These are phyloP conservation scores for Pimpla rufipes DNA, from an alignment of 2,888 invertebrate genomes.

Conservation along the genomic window DNA sequence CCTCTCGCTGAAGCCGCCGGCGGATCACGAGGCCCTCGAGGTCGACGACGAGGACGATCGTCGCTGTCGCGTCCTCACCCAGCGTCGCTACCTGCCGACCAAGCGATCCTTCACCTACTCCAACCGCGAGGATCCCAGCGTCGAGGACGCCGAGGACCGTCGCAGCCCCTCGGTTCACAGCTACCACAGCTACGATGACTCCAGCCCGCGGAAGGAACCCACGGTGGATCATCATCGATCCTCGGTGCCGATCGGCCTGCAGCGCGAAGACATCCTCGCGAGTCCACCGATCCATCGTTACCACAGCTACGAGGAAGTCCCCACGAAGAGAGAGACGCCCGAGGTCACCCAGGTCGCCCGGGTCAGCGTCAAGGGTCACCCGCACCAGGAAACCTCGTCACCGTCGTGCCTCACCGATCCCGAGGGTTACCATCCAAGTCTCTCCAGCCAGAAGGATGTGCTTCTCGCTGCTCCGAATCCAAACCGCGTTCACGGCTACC, in stretches of 20 bases:
- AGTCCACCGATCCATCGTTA: constrained; percentile 78
- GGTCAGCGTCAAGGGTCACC: constrained; percentile 7
- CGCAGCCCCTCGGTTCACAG: constrained; percentile 81
- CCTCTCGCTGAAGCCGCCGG: constrained; percentile 89
- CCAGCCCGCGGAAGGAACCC: neutral
- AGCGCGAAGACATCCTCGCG: constrained; percentile 56
- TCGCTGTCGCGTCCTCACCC: constrained; percentile 59
- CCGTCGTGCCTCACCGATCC: constrained; percentile 9
- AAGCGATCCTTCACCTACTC: constrained; percentile 51
- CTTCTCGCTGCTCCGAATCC: constrained; percentile 12
- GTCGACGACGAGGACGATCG: constrained; percentile 79
- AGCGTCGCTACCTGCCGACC: constrained; percentile 36
- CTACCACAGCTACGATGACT: constrained; percentile 70
- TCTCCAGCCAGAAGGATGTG: constrained; percentile 57
- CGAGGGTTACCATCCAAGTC: constrained; percentile 57
- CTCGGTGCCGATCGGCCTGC: neutral
- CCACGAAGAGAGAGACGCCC: constrained; percentile 31
- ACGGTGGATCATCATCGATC: constrained; percentile 4
- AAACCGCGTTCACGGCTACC: constrained; percentile 71
- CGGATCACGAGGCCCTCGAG: constrained; percentile 77
- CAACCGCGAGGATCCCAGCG: constrained; percentile 27
- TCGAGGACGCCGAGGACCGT: constrained; percentile 60
- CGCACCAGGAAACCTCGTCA: constrained; percentile 15
- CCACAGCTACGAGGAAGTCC: constrained; percentile 60
- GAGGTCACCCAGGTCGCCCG: constrained; percentile 30